Evolutionary conservation across 2,797 vertebrate genomes (phyloP).

Genomic region (Scarus forsteni): DNA sequence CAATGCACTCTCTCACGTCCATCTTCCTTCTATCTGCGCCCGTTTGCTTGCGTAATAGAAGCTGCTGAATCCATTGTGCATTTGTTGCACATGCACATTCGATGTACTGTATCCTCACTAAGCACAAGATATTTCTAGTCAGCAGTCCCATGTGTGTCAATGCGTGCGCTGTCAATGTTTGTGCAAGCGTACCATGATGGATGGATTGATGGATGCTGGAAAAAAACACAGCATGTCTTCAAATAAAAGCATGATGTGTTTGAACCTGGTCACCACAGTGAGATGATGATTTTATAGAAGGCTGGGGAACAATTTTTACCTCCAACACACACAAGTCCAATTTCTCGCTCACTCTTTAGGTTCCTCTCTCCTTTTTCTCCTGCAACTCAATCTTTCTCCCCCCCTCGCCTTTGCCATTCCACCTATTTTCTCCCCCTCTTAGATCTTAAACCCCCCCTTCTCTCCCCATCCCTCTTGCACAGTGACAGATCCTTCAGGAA

Average conservation of each 20-base stretch:
- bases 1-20: conserved; percentile 37
- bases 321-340: conserved; percentile 54
- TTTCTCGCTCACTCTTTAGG: conserved; percentile 44
- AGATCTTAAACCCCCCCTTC: conserved; percentile 31
- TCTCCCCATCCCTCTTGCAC: conserved; percentile 58
- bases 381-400: conserved; percentile 67
- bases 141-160: conserved; percentile 54
- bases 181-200: conserved; percentile 41
- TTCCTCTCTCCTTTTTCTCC: conserved; percentile 24
- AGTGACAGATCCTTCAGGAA: conserved; percentile 82
- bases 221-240: conserved; percentile 53
- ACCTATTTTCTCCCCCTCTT: conserved; percentile 59
- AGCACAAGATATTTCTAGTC: conserved; percentile 56
- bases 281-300: conserved; percentile 52
- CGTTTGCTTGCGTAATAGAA: conserved; percentile 56
- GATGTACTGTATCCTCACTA: conserved; percentile 33
- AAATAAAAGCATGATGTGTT: conserved; percentile 64
- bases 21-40: conserved; percentile 25
- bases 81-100: conserved; percentile 54
- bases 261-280: conserved; percentile 26
- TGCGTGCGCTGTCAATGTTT: conserved; percentile 50
- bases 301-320: conserved; percentile 33
- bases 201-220: conserved; percentile 45
- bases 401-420: conserved; percentile 44
- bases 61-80: conserved; percentile 44